Evolutionary conservation across 2,113 vertebrate species (phyloP), one percentile per base, ranked within the genome.

Genomic region (Ochotona curzoniae): DNA sequence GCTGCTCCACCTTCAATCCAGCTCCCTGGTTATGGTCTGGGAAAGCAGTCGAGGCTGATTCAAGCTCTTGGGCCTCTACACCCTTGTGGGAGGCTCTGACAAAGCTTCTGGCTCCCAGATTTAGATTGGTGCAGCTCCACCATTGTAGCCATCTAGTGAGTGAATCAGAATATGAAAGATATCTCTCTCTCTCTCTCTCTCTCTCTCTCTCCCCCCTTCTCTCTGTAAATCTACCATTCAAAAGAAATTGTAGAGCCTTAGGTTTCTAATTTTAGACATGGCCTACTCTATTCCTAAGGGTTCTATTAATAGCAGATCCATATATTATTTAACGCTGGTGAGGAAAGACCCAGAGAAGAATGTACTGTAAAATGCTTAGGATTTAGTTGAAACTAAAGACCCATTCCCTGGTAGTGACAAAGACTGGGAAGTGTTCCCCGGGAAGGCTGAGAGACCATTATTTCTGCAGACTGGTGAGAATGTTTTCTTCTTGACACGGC

Each of bases 381-480:
- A 14, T 38, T 73, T 61, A 79, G 23, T 88, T 85, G 87, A 67
- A 90, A 83, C 35, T 85, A 49, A 61, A 74, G 44, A 70, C n/a
- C n/a, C 1, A 1, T 74, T 95, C 89, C 30, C 57, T 75, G 78
- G 28, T 30, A 83, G 35, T 78, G 69, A 73, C 12, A 80, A 54
- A 20, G 2, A 73, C 8, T 61, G 28, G 38, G n/a, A 90, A 85
- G 26, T 35, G 30, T 47, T 92, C 80, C 32, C 67, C 57, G 92
- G 49, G 26, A 18, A 75, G 73, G 38, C 54, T 20, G 66, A 25
- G 49, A 80, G 47, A 26, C 69, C 71, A 25, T 20, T 69, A 51
- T 83, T 85, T 88, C 51, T 74, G 15, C 11, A 76, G 28, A 8
- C 47, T 35, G 69, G 38, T 71, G 57, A 70, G 49, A 75, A 82